Conservation (phyloP, 1,140 invertebrate species). For the Pristionchus pacificus region DNA sequence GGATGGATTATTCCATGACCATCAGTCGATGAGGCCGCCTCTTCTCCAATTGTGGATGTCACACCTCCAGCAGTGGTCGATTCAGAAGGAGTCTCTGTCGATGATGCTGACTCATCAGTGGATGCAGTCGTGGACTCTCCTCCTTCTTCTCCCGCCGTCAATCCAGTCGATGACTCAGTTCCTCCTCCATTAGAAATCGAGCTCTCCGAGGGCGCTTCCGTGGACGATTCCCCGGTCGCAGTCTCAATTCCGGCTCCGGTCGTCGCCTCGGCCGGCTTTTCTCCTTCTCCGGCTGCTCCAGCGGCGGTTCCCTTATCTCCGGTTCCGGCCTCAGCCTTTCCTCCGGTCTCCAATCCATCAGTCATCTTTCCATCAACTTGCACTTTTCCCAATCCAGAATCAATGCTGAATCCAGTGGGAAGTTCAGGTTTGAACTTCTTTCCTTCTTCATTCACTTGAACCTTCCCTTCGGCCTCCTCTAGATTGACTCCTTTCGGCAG, state of each 20-base stretch:
- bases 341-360: constrained; percentile 10
- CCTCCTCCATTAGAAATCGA: background rate
- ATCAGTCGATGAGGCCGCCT: background rate
- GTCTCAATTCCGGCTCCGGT: constrained; percentile 9
- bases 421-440: constrained; percentile 1
- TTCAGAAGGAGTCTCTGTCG: background rate
- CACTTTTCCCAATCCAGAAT: constrained; percentile 7
- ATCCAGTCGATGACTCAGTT: background rate
- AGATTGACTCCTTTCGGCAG: background rate
- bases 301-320: constrained; percentile 7
- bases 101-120: background rate
- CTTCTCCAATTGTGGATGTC: background rate
- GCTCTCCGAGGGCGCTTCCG: too few species aligned
- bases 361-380: background rate
- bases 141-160: background rate
- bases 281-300: background rate
- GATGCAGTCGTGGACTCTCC: constrained; percentile 9
- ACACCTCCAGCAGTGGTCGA: background rate
- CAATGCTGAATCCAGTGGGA: background rate
- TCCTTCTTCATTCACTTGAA: background rate
- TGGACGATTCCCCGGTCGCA: constrained; percentile 14
- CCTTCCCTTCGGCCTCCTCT: constrained; percentile 5
- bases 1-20: constrained; percentile 1
- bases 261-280: constrained; percentile 14
- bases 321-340: constrained; percentile 3